Conservation (phyloP, 1,140 invertebrate genomes). For the Eupristina koningsbergeri region DNA sequence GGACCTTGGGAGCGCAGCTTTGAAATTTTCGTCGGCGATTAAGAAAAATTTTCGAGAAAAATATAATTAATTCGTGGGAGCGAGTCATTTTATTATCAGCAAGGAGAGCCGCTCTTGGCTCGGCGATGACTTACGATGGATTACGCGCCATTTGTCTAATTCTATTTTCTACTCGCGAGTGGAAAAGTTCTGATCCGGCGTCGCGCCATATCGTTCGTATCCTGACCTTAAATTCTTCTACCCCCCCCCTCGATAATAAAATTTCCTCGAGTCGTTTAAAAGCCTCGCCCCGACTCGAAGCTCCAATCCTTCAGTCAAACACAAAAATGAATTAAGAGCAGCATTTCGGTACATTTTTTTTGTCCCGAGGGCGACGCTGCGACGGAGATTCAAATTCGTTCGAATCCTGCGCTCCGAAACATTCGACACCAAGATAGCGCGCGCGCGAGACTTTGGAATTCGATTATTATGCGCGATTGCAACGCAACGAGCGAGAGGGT, state of each 20-base stretch:
- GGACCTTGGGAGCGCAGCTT: background rate
- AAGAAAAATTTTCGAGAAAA: background rate
- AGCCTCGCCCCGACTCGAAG: background rate
- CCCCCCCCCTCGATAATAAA: background rate
- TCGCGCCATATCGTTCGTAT: background rate
- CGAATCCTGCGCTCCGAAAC: background rate
- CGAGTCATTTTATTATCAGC: background rate
- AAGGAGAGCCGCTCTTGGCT: no score
- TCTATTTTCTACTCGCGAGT: background rate
- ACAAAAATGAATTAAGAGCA: conserved; percentile 9
- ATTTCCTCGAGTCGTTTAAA: background rate
- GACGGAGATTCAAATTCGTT: background rate
- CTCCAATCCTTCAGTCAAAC: background rate
- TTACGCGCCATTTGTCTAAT: background rate
- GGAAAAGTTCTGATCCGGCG: background rate
- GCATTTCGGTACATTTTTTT: background rate
- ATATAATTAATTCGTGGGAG: background rate
- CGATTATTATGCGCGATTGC: conserved; percentile 19
- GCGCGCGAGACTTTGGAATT: conserved; percentile 23
- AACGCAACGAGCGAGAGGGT: background rate
- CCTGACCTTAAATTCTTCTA: conserved; percentile 8
- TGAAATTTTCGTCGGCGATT: background rate
- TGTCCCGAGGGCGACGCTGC: background rate
- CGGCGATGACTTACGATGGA: no score
- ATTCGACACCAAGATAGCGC: background rate